Base-by-base conservation (phyloP, 2,888 invertebrate species). In the Tiliacea citrago region DNA sequence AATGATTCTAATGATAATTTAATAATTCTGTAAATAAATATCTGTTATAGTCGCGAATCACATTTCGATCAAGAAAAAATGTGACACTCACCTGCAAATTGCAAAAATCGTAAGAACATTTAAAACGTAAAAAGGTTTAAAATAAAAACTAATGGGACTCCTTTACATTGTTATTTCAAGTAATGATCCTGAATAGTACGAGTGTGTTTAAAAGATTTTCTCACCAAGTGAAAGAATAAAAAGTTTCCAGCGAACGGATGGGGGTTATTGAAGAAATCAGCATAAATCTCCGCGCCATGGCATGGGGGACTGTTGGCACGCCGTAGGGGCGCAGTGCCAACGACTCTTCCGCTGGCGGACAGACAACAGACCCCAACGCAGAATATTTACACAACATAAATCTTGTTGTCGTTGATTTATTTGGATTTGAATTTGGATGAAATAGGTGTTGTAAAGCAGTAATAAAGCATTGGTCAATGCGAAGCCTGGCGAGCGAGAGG, bases 191-290 rank as follows among this genome's bases (percentile, higher is more conserved):
- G 29, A 13, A 45, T 6, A 39, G 21, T 49, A 9, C 8, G 18
- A 13, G 6, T 49, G 0, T 35, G 9, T n/a, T 35, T 6, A 35
- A 53, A 55, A 55, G 12, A 66, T 53, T 45, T 61, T 55, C 63
- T 24, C 29, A 71, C 68, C 8, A 69, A 65, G 35, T 49, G 39
- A 29, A 66, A 62, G 24, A 68, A 80, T 24, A 65, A 76, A 75
- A 82, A 69, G 29, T 77, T 70, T 45, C 45, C 12, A 60, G 61
- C 53, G 53, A 69, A 74, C 74, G 75, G 79, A 82, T 81, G 82
- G 75, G 58, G 69, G 70, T 79, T 88, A 82, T 89, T 88, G 82
- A 83, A 85, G 85, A 77, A 78, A 87, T 89, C 86, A 84, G 86
- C 82, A 88, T 88, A 88, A 88, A 88, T 88, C 88, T 85, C 66